phyloP scores from a whole-genome alignment of 2,888 invertebrate genomes.

The Octodonta nipae region DNA sequence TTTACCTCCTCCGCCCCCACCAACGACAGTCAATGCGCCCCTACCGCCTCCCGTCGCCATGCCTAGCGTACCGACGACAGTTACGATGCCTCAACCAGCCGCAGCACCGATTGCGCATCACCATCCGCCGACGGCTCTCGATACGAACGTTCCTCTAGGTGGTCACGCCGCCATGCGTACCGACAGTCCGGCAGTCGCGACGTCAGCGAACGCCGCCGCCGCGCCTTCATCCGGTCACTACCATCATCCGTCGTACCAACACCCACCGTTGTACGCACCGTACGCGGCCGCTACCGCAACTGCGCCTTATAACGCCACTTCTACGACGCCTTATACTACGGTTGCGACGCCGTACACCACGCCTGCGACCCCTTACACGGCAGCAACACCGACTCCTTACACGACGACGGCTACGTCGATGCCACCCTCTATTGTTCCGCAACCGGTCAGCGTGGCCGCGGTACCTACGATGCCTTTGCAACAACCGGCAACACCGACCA shows the following conservation, averaged over 20 bases:
- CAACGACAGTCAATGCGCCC: conserved; percentile 16
- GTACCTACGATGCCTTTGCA: conserved; percentile 1
- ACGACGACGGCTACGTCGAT: conserved; percentile 9
- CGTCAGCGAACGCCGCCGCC: conserved; percentile 35
- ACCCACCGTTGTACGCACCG: conserved; percentile 64
- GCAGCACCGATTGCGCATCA: conserved; percentile 36
- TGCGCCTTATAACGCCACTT: conserved; percentile 6
- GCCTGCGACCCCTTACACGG: conserved; percentile 2
- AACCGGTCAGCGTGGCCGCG: conserved; percentile 2
- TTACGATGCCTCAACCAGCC: conserved; percentile 44
- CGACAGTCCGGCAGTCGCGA: conserved; percentile 44
- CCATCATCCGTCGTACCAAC: conserved; percentile 26
- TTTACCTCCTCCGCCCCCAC: conserved; percentile 12
- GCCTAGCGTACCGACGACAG: conserved; percentile 24
- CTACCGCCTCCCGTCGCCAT: conserved; percentile 22
- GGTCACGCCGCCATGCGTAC: conserved; percentile 31
- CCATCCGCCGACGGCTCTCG: conserved; percentile 12
- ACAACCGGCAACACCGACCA: conserved; percentile 4
- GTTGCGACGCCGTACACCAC: conserved; percentile 4
- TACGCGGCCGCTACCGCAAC: conserved; percentile 60
- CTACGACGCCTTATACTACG: conserved; percentile 4
- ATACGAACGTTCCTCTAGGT: conserved; percentile 23
- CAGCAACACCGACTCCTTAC: conserved; percentile 10
- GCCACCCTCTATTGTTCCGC: conserved; percentile 7
- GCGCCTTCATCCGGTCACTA: conserved; percentile 41